These are phyloP conservation scores for Bombus breviceps DNA, from an alignment of 1,140 invertebrate genomes.

Conservation along the genomic window DNA sequence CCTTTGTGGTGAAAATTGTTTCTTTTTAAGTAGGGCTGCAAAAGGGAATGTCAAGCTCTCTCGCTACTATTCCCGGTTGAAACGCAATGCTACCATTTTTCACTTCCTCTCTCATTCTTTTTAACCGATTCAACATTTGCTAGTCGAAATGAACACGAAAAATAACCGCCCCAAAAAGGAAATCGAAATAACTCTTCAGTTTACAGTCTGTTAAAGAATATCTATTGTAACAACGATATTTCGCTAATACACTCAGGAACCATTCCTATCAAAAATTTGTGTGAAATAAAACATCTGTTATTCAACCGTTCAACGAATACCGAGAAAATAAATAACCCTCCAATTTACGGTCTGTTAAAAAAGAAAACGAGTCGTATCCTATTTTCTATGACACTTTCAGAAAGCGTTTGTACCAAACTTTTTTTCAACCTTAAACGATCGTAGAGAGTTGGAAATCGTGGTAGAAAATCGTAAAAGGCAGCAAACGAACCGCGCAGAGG, in stretches of 20 bases:
- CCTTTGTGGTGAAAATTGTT: slow-evolving; percentile 17
- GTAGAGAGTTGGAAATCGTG: not conserved
- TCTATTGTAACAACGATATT: not conserved
- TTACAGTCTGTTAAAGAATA: not conserved
- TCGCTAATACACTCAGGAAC: not conserved
- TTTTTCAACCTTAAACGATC: not conserved
- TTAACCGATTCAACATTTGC: not conserved
- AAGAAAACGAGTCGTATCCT: not conserved
- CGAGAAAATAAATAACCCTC: not conserved
- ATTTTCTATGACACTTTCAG: not conserved
- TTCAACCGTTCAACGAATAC: not conserved
- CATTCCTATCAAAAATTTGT: not conserved
- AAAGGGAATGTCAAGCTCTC: slow-evolving; percentile 3
- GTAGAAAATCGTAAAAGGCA: not conserved
- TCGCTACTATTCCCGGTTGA: not conserved
- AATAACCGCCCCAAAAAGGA: not conserved
- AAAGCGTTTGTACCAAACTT: not conserved
- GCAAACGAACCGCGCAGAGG: not conserved
- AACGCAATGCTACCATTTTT: not conserved
- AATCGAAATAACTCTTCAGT: not conserved
- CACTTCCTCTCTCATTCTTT: not conserved
- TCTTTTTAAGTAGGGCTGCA: not conserved
- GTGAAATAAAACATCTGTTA: not conserved
- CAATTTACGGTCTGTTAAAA: not conserved
- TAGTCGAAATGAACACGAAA: not conserved